Conservation (phyloP, 1,140 invertebrate genomes). For the Zaprionus kolodkinae region DNA sequence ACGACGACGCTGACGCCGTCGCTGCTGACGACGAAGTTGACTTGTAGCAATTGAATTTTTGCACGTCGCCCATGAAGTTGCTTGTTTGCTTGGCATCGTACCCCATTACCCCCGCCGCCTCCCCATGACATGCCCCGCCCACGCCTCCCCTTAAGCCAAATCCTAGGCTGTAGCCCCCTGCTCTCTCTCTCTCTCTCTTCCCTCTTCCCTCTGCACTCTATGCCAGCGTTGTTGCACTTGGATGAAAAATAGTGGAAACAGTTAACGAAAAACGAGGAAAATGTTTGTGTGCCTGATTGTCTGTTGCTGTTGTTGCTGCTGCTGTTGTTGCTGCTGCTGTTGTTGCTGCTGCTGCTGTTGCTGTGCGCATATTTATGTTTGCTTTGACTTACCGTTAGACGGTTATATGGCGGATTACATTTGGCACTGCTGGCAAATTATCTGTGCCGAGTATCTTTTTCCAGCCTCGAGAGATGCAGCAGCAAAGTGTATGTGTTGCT, state of each 20-base stretch:
- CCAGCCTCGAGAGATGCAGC: conserved; percentile 27
- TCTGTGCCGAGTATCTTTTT: conserved; percentile 62
- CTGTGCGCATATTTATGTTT: conserved; percentile 76
- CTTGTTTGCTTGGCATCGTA: conserved; percentile 78
- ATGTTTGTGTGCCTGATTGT: conserved; percentile 73
- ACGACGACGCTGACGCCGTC: conserved; percentile 32
- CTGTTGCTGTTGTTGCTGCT: conserved; percentile 48
- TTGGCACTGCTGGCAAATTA: conserved; percentile 80
- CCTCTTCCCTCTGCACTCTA: conserved; percentile 19
- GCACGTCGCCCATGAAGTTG: conserved; percentile 82
- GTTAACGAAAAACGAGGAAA: conserved; percentile 69
- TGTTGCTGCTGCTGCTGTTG: conserved; percentile 52
- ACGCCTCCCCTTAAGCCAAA: background rate
- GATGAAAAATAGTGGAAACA: conserved; percentile 78
- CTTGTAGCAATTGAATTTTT: conserved; percentile 83
- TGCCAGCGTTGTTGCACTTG: conserved; percentile 44
- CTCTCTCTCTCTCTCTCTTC: background rate
- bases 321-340: conserved; percentile 40
- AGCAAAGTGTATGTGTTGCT: conserved; percentile 30
- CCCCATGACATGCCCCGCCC: background rate
- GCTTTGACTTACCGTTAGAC: conserved; percentile 80
- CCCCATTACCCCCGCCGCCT: conserved; percentile 49
- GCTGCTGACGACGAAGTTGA: conserved; percentile 45
- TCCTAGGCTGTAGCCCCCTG: background rate
- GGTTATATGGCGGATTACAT: conserved; percentile 80